Percentiles rank a stretch among this genome's conserved stretches.
phyloP scores from a whole-genome alignment of 1,140 invertebrate species.

The Drosophila erecta region DNA sequence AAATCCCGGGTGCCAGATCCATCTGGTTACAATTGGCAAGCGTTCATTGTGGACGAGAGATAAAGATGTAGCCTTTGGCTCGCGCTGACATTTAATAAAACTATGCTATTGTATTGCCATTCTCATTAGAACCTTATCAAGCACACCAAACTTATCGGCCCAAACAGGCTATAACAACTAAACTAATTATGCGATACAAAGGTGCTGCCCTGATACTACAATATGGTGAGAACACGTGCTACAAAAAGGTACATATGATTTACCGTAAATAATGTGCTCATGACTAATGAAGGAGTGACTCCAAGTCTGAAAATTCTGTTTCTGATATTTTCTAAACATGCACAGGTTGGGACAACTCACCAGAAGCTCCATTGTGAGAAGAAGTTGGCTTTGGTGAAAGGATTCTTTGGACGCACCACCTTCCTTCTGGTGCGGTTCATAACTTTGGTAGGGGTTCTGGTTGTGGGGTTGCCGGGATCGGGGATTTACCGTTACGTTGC shows the following conservation, averaged over 20 bases:
- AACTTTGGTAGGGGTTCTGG: conserved; percentile 12
- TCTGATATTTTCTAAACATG: too few relatives aligned
- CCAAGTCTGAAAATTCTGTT: background rate
- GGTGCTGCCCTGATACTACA: conserved; percentile 17
- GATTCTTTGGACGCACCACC: conserved; percentile 75
- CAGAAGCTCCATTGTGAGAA: conserved; percentile 81
- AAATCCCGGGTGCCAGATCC: conserved; percentile 17
- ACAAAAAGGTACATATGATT: conserved; percentile 23
- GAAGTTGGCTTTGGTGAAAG: conserved; percentile 69
- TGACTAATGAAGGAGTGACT: conserved; percentile 29
- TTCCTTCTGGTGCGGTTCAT: conserved; percentile 83
- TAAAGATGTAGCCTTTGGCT: conserved; percentile 49
- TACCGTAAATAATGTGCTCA: conserved; percentile 49
- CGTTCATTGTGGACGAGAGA: conserved; percentile 22
- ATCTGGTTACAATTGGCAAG: conserved; percentile 20
- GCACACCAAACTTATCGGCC: conserved; percentile 6
- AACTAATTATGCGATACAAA: conserved; percentile 25
- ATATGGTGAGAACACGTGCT: conserved; percentile 65
- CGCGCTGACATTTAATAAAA: conserved; percentile 52
- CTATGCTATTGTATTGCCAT: conserved; percentile 33
- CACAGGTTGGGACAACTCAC: conserved; percentile 50
- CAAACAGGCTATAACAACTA: conserved; percentile 26
- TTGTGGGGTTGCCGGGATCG: conserved; percentile 3
- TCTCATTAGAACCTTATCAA: conserved; percentile 32
- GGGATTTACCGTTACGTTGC: conserved; percentile 61